Base-by-base conservation (phyloP, 2,888 invertebrate genomes). In the Copidosoma aretas region DNA sequence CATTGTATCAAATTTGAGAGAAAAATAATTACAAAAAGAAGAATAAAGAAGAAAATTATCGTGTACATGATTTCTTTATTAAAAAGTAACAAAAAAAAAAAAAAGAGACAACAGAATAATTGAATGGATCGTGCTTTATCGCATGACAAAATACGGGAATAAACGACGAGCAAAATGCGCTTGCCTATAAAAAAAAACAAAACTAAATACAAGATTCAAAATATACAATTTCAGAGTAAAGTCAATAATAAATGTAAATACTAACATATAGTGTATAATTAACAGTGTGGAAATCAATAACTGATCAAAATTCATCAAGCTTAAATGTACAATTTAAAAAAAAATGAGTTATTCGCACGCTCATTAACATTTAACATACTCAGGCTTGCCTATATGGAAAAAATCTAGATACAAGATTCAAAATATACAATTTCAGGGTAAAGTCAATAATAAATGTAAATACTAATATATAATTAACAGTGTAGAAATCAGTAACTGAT, bases 371-470 rank as follows among this genome's bases (percentile, higher is more conserved):
- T 71, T 71, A 46, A 69, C 73, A 79, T 88, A 91, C 68, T 88
- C 85, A 10, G 89, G 88, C 77, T 89, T 89, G 32, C 90, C 90
- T 78, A n/a, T n/a, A n/a, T n/a, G n/a, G n/a, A n/a, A n/a, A n/a
- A 32, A 32, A 32, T 32, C 8, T 8, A 32, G 32, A 32, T 32
- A 8, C 32, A 32, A 5, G 32, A 32, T 32, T 46, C 1, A 15
- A 46, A 46, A 46, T 46, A 12, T 46, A 46, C 43, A 46, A 46
- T 46, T 46, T 17, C 17, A 46, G 17, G 17, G 15, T 46, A 3
- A 46, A 46, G 17, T 14, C 12, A 46, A 46, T 15, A 46, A 46
- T 46, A 15, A 46, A 2, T 8, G 3, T 14, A 46, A 17, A 8
- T 46, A 46, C 43, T 8, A 46, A 8, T 8, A 15, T 46, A 46